phyloP scores from a whole-genome alignment of 1,140 invertebrate species.

The Druon quercuslanigerum region DNA sequence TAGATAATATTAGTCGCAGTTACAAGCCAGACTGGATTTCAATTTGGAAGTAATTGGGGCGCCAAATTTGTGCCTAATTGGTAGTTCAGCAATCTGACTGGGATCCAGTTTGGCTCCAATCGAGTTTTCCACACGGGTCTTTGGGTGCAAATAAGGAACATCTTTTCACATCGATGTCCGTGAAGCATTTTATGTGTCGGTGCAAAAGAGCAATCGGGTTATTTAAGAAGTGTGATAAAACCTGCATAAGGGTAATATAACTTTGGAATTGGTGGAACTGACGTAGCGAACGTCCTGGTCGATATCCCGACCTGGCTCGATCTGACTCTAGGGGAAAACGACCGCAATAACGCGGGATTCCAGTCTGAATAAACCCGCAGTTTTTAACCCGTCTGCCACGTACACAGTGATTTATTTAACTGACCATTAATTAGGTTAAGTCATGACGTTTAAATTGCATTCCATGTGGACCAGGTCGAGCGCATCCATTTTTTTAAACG shows the following conservation, averaged over 20 bases:
- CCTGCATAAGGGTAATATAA: conserved; percentile 14
- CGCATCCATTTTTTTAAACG: neutral
- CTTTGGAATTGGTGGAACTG: conserved; percentile 33
- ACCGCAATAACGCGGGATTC: conserved; percentile 31
- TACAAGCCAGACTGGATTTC: too few relatives aligned
- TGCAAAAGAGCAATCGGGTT: neutral
- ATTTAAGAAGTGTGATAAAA: conserved; percentile 13
- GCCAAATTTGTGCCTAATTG: too few relatives aligned
- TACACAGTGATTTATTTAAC: conserved; percentile 51
- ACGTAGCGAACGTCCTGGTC: conserved; percentile 33
- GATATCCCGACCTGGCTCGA: conserved; percentile 45
- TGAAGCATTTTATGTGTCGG: conserved; percentile 4
- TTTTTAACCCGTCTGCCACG: conserved; percentile 38
- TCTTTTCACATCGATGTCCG: neutral
- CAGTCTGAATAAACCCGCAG: conserved; percentile 44
- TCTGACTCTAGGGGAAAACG: conserved; percentile 36
- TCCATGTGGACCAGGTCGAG: conserved; percentile 4
- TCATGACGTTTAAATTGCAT: conserved; percentile 44
- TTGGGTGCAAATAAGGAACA: neutral
- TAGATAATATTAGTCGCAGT: too few relatives aligned
- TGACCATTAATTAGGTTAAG: conserved; percentile 43
- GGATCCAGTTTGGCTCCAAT: too few relatives aligned
- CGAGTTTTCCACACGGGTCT: neutral
- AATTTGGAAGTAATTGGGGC: too few relatives aligned
- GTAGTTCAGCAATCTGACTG: too few relatives aligned